Evolutionary conservation across 2,888 invertebrate genomes (phyloP), one percentile per base, ranked within the genome.

Genomic region (Steinernema scapterisci): DNA sequence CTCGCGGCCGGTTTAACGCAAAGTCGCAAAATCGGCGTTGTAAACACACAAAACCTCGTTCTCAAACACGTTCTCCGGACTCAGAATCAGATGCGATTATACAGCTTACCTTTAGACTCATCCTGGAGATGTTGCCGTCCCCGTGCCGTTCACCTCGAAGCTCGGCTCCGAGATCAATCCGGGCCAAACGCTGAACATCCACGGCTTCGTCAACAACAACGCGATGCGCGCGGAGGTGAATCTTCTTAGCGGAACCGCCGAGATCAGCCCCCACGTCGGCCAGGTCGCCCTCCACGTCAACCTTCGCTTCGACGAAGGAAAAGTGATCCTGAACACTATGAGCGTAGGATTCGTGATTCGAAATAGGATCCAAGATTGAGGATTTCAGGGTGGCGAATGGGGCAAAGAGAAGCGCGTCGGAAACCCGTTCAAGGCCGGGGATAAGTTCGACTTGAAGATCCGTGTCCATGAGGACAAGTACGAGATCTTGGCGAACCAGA

Each of bases 371-470:
- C 16, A 31, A 21, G 1, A 9, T 19, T 74, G n/a, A 56, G n/a
- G 38, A 6, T 79, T 77, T 9, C 75, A 84, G 75, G 76, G 81
- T 73, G 83, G 81, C 19, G 77, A 77, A 11, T 87, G 86, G 84
- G 86, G 83, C 72, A 84, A 86, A 77, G 86, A 87, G 76, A 85
- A 85, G 76, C 78, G 82, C 73, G 80, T 73, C 27, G 44, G 73
- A 27, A 75, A 80, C 31, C 81, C 81, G 7, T 83, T 84, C 78
- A 79, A 83, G 27, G 71, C 79, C 13, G 85, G 85, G 73, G 78
- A 86, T 38, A 73, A 76, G 27, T 85, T 85, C 77, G 85, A 87
- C 75, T 73, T 87, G 31, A 84, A 86, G 71, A 79, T 87, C 74
- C 83, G 87, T 11, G 83, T 80, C 23, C 84, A 85, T 71, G 83